These are phyloP conservation scores for Apus apus DNA, from an alignment of 2,113 vertebrate genomes.

Conservation along the genomic window DNA sequence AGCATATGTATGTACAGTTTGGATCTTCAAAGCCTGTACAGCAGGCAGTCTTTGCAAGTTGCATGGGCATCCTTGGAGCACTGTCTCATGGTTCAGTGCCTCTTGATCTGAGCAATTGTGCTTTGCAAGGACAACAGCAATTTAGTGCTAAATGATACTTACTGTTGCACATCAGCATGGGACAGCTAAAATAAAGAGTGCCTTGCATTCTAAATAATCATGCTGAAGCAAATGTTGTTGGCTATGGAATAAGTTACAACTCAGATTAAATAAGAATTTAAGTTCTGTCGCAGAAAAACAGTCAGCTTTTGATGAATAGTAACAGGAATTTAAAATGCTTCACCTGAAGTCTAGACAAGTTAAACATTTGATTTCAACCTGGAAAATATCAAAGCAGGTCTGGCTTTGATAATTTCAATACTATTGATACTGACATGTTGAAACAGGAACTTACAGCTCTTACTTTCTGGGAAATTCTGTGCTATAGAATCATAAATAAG, in stretches of 20 bases:
- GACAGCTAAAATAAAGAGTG: not conserved
- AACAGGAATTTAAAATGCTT: not conserved
- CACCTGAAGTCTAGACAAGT: not conserved
- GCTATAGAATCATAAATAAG: not conserved
- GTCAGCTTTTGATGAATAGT: not conserved
- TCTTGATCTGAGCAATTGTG: not conserved
- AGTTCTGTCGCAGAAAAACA: not conserved
- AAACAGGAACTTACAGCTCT: not conserved
- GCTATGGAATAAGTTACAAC: not conserved
- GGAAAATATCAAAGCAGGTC: not conserved
- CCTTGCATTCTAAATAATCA: not conserved
- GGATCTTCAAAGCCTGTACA: not conserved
- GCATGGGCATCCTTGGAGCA: not conserved
- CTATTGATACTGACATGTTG: not conserved
- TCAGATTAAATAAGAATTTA: not conserved
- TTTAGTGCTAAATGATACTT: not conserved
- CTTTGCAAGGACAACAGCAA: not conserved
- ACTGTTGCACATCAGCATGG: not conserved
- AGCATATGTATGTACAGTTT: not conserved
- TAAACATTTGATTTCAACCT: not conserved
- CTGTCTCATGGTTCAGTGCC: not conserved
- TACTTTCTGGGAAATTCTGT: not conserved
- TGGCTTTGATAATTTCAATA: not conserved
- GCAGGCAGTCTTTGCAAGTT: not conserved
- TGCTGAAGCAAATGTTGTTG: not conserved